Evolutionary conservation across 1,140 invertebrate species (phyloP).

Genomic region (Drosophila busckii): DNA sequence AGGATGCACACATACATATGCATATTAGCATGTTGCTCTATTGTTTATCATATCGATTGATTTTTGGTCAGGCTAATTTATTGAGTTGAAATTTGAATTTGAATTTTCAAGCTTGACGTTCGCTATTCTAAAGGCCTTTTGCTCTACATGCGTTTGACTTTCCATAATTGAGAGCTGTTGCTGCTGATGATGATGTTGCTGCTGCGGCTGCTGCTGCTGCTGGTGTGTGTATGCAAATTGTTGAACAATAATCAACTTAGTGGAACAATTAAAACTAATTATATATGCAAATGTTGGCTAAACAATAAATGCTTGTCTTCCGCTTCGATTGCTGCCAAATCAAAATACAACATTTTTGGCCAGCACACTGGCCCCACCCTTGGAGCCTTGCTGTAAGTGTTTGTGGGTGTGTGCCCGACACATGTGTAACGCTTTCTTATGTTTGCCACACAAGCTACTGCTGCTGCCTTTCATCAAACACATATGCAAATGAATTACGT

Average conservation of each 20-base stretch:
- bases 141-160: conserved; percentile 41
- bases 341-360: conserved; percentile 50
- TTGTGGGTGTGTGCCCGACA: conserved; percentile 8
- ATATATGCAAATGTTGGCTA: conserved; percentile 66
- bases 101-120: background rate
- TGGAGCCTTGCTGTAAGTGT: background rate
- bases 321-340: conserved; percentile 8
- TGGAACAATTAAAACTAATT: conserved; percentile 72
- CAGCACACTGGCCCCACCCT: conserved; percentile 5
- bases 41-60: conserved; percentile 21
- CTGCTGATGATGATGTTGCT: no score
- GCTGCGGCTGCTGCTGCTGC: no score
- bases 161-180: conserved; percentile 53
- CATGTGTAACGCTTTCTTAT: no score
- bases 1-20: no score
- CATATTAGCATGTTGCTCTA: no score
- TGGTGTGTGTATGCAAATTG: conserved; percentile 71
- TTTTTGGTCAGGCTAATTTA: conserved; percentile 31
- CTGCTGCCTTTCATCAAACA: no score
- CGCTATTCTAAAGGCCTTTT: conserved; percentile 2
- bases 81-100: conserved; percentile 22
- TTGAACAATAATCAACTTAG: conserved; percentile 63
- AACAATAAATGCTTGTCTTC: conserved; percentile 48
- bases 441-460: no score
- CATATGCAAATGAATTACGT: conserved; percentile 53